Percentiles rank a stretch among this genome's conserved stretches.
These are phyloP conservation scores for Endotricha flammealis DNA, from an alignment of 2,888 invertebrate genomes.

Conservation along the genomic window DNA sequence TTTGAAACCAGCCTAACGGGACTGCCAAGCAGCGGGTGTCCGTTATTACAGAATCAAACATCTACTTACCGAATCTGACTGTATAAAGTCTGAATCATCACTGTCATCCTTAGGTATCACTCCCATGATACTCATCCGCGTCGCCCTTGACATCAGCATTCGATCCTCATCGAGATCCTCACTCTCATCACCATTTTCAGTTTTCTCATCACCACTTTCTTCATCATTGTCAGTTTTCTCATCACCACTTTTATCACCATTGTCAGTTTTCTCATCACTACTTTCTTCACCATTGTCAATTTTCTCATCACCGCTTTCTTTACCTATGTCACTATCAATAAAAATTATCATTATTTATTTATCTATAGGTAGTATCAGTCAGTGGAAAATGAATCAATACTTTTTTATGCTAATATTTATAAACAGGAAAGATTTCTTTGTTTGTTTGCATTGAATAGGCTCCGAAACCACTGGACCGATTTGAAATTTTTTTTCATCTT, in stretches of 20 bases:
- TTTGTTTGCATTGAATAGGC: too few relatives aligned
- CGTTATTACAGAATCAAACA: too few relatives aligned
- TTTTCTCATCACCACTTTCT: constrained; percentile 9
- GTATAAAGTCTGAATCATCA: constrained; percentile 67
- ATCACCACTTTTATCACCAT: constrained; percentile 12
- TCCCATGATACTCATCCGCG: constrained; percentile 72
- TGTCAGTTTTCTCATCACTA: constrained; percentile 10
- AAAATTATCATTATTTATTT: too few relatives aligned
- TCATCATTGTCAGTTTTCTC: constrained; percentile 11
- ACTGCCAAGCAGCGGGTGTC: too few relatives aligned
- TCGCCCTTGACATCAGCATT: constrained; percentile 67
- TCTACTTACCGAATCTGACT: constrained; percentile 64
- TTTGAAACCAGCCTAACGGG: too few relatives aligned
- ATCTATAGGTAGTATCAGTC: too few relatives aligned
- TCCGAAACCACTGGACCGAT: too few relatives aligned
- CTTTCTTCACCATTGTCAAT: constrained; percentile 12
- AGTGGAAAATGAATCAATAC: too few relatives aligned
- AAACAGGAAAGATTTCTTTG: too few relatives aligned
- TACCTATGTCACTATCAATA: constrained; percentile 8
- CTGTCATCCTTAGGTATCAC: constrained; percentile 57
- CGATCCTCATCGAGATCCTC: constrained; percentile 58
- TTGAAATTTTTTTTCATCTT: too few relatives aligned
- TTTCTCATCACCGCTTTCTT: constrained; percentile 19
- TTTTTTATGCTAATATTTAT: too few relatives aligned
- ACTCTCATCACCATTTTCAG: constrained; percentile 24